phyloP scores from a whole-genome alignment of 2,888 invertebrate genomes.

The Sthenelais limicola region DNA sequence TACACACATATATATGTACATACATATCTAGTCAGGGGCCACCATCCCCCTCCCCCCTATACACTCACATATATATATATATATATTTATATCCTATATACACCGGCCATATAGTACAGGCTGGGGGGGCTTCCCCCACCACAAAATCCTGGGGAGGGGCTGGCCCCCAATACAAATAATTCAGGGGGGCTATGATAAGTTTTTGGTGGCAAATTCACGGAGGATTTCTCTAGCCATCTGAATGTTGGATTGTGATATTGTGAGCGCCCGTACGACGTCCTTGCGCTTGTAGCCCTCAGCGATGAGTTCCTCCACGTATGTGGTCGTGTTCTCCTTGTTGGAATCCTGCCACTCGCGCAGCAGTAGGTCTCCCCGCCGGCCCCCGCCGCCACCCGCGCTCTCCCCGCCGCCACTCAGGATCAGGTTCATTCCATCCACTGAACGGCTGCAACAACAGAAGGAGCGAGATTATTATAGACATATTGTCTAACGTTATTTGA shows the following conservation, averaged over 20 bases:
- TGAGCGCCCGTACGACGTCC: constrained; percentile 90
- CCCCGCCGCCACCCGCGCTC: not conserved
- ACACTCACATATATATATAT: no score
- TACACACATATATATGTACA: not conserved
- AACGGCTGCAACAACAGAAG: no score
- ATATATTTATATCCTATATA: no score
- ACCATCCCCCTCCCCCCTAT: not conserved
- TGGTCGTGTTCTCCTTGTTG: constrained; percentile 69
- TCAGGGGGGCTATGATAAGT: constrained; percentile 6
- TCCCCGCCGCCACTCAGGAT: no score
- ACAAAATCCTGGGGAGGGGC: not conserved
- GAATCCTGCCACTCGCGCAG: constrained; percentile 65
- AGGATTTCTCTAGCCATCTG: constrained; percentile 97
- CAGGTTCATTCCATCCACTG: no score
- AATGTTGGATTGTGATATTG: constrained; percentile 92
- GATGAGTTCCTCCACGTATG: constrained; percentile 86
- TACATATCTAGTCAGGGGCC: not conserved
- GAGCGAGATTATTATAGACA: no score
- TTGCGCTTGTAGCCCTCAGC: constrained; percentile 92
- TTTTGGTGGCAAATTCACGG: constrained; percentile 87
- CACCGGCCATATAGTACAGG: not conserved
- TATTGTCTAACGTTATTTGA: no score
- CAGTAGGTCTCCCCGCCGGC: constrained; percentile 41
- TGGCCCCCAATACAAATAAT: not conserved
- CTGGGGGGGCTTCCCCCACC: not conserved